These are phyloP conservation scores for Hirtodrosophila confusa DNA, from an alignment of 2,888 invertebrate genomes.

Conservation along the genomic window DNA sequence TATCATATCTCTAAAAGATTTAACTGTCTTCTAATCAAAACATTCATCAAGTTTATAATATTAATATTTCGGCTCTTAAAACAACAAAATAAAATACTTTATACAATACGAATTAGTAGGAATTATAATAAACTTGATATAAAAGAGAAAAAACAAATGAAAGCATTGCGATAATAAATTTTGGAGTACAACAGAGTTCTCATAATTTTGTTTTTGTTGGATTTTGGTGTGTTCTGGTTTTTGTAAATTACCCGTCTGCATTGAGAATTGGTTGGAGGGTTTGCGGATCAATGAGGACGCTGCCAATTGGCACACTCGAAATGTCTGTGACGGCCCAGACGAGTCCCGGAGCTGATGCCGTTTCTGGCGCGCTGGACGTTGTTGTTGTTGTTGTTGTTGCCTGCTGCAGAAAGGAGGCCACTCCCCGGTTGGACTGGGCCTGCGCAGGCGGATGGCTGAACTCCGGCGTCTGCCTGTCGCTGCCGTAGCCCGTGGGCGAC, in stretches of 20 bases:
- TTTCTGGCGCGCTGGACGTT: constrained; percentile 52
- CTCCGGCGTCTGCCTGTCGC: constrained; percentile 84
- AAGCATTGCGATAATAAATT: constrained; percentile 33
- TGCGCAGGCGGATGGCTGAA: constrained; percentile 72
- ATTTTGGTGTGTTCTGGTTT: constrained; percentile 64
- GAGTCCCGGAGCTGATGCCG: constrained; percentile 83
- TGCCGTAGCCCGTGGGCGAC: constrained; percentile 88
- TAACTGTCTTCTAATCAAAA: not conserved
- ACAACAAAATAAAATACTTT: not conserved
- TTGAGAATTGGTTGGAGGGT: constrained; percentile 85
- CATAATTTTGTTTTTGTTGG: constrained; percentile 48
- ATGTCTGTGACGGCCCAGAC: constrained; percentile 96
- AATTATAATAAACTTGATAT: constrained; percentile 6
- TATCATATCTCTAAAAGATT: too few species aligned
- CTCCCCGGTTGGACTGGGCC: constrained; percentile 41
- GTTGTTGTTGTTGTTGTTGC: constrained; percentile 43
- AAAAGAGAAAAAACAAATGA: constrained; percentile 12
- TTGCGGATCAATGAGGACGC: constrained; percentile 93
- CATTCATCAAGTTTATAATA: constrained; percentile 8
- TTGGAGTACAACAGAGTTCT: constrained; percentile 17
- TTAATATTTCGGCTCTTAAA: constrained; percentile 1
- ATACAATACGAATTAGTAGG: constrained; percentile 22
- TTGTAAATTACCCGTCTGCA: constrained; percentile 85
- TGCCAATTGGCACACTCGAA: constrained; percentile 93
- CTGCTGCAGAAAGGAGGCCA: constrained; percentile 48